These are phyloP conservation scores for Tipula unca DNA, from an alignment of 2,888 invertebrate genomes.

Conservation along the genomic window DNA sequence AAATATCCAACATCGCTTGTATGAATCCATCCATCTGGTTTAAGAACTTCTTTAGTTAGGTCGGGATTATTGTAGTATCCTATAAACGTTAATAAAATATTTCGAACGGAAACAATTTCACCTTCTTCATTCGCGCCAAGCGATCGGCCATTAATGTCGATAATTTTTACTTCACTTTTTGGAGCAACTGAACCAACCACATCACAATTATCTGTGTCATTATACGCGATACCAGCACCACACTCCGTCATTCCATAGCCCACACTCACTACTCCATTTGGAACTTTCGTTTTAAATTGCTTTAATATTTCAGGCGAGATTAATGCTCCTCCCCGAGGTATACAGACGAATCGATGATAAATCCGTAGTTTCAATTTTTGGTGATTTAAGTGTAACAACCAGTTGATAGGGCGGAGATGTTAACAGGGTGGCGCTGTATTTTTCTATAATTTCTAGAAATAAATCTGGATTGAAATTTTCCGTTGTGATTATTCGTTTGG, in stretches of 20 bases:
- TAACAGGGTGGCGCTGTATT: background rate
- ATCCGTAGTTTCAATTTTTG: background rate
- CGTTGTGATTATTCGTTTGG: background rate
- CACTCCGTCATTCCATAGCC: background rate
- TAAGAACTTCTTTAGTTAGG: conserved; percentile 31
- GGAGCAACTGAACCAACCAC: background rate
- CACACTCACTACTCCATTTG: background rate
- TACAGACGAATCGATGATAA: background rate
- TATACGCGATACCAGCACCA: background rate
- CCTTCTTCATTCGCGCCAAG: conserved; percentile 18
- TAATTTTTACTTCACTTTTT: background rate
- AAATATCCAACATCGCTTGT: conserved; percentile 40
- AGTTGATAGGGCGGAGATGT: background rate
- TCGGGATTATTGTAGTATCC: conserved; percentile 19
- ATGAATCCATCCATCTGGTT: conserved; percentile 37
- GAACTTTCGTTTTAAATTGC: background rate
- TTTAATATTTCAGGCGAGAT: background rate
- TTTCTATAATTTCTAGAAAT: background rate
- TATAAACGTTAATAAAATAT: background rate
- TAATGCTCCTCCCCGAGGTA: background rate
- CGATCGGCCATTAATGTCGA: background rate
- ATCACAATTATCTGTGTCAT: background rate
- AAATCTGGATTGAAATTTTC: background rate
- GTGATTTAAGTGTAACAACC: background rate
- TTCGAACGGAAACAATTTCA: background rate